Percentiles rank a stretch among this genome's conserved stretches.
Conservation (phyloP, 2,113 vertebrate species). For the Grus americana region DNA sequence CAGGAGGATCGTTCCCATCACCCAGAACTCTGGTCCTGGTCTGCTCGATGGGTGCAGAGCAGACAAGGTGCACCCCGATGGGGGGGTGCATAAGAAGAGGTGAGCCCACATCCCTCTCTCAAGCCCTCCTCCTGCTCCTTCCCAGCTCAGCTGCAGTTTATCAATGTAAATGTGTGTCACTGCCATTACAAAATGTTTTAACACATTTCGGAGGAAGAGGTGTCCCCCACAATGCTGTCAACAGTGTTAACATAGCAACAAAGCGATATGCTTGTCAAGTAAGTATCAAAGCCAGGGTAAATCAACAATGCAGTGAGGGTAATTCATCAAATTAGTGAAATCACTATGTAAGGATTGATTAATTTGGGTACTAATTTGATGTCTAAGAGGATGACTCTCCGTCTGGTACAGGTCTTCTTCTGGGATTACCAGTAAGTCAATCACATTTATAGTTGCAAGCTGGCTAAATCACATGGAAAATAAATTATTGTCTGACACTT, state of each 20-base stretch:
- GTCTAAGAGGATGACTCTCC: not conserved
- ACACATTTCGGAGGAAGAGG: not conserved
- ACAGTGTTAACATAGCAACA: not conserved
- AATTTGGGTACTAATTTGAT: slow-evolving; percentile 41
- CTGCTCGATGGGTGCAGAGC: not conserved
- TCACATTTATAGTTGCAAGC: slow-evolving; percentile 7
- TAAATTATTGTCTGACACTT: not conserved
- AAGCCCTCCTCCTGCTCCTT: not conserved
- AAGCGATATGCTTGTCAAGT: not conserved
- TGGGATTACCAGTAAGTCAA: slow-evolving; percentile 21
- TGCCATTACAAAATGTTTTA: not conserved
- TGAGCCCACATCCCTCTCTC: not conserved
- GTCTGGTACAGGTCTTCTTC: not conserved
- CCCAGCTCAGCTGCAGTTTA: not conserved
- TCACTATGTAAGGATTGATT: slow-evolving; percentile 30
- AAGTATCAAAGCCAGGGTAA: not conserved
- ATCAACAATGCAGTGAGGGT: not conserved
- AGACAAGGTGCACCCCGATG: not conserved
- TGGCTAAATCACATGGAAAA: slow-evolving; percentile 1
- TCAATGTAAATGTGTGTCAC: not conserved
- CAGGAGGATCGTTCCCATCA: not conserved
- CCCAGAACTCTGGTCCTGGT: not conserved
- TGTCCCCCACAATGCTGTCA: not conserved
- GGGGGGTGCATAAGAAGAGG: not conserved
- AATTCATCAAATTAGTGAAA: slow-evolving; percentile 35